Conservation (phyloP, 2,888 invertebrate genomes). For the Blastobasis adustella region DNA sequence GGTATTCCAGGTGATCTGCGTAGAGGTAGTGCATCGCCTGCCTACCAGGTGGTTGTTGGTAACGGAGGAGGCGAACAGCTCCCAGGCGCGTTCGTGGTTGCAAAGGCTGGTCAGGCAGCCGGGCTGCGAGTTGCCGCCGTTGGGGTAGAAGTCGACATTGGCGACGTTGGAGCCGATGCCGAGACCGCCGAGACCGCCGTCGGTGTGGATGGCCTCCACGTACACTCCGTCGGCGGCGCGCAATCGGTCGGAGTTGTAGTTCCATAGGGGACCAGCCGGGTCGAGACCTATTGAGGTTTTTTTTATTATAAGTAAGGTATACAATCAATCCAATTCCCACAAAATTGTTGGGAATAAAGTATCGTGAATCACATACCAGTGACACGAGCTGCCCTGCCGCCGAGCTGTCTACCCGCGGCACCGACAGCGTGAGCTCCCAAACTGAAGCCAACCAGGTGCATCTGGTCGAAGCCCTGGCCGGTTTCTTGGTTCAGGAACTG, state of each 20-base stretch:
- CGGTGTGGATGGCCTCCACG: constrained; percentile 60
- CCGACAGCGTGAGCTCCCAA: too few species aligned
- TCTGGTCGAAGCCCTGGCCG: too few species aligned
- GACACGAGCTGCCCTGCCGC: too few species aligned
- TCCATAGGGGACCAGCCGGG: constrained; percentile 51
- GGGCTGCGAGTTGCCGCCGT: constrained; percentile 64
- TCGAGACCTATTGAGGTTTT: constrained; percentile 48
- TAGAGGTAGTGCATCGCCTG: constrained; percentile 26
- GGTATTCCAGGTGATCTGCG: constrained; percentile 33
- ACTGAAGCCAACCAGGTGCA: too few species aligned
- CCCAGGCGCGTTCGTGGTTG: constrained; percentile 50
- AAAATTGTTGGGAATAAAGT: background rate
- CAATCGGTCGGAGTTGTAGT: constrained; percentile 28
- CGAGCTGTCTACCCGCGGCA: too few species aligned
- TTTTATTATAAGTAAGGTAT: constrained; percentile 3
- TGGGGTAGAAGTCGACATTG: constrained; percentile 76
- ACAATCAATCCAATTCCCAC: background rate
- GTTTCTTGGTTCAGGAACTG: too few species aligned
- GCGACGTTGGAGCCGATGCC: constrained; percentile 65
- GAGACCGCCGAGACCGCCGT: constrained; percentile 50
- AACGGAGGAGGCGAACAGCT: constrained; percentile 44
- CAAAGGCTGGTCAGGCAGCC: constrained; percentile 43
- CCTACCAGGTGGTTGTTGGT: constrained; percentile 42
- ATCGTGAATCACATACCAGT: too few species aligned
- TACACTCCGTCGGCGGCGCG: constrained; percentile 42